Base-by-base conservation (phyloP, 2,113 vertebrate species). In the Grus americana region DNA sequence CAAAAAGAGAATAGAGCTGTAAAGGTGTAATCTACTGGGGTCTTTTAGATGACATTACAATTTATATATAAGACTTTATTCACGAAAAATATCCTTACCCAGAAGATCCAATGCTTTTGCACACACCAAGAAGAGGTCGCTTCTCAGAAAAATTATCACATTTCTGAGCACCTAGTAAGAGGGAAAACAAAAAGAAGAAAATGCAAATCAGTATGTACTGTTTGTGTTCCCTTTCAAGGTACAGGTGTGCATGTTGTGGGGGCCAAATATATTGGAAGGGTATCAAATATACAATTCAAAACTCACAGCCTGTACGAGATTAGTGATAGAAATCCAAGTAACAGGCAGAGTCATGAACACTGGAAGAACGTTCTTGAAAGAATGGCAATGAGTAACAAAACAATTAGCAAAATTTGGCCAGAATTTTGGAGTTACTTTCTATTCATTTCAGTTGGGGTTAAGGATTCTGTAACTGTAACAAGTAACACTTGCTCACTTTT, bases 101-200 rank as follows among this genome's bases (percentile, higher is more conserved):
- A 65, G 99, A 99, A 86, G 99, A 99, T 90, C 99, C 99, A 49
- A 98, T 98, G 97, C 99, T 99, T 98, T 99, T 99, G 98, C 99
- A 99, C 94, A 99, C 98, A 78, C 99, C 99, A 71, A 99, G 98
- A 79, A 99, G 98, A 67, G 99, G 99, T 74, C 99, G 97, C 97
- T 99, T 99, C 97, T 99, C 99, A 32, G 98, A 98, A 95, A 99
- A 99, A 89, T 96, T 98, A 96, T 99, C 99, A 80, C 95, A 98
- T 95, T 99, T 99, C 95, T 98, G 98, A 95, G 98, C 96, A 98
- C 98, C 99, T 99, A 97, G 5, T 58, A 62, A 89, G 62, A 44
- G 86, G 93, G 73, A 88, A 83, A 96, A 96, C 88, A 78, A 49
- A 38, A 46, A 57, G 52, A 59, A 67, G 17, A 12, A 71, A 82